Conservation (phyloP, 2,888 invertebrate species). For the Lathronympha strigana region DNA sequence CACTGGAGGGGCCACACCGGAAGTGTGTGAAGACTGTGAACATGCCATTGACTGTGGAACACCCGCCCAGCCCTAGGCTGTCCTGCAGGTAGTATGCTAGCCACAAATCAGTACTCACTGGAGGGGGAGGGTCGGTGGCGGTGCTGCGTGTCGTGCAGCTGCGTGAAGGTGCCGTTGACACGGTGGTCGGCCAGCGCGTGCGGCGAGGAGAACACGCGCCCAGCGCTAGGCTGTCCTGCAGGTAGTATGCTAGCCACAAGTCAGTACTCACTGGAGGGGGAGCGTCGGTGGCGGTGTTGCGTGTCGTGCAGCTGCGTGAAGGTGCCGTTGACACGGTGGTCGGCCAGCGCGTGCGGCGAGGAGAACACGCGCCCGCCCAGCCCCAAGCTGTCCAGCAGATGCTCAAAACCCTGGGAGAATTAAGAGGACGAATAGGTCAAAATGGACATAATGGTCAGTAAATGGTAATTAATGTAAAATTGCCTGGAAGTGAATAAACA, state of each 20-base stretch:
- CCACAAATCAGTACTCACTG: slow-evolving; percentile 47
- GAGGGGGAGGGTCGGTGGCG: slow-evolving; percentile 73
- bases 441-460: too few relatives aligned
- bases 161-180: slow-evolving; percentile 79
- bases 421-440: too few relatives aligned
- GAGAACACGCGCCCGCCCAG: slow-evolving; percentile 86
- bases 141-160: slow-evolving; percentile 79
- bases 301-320: slow-evolving; percentile 81
- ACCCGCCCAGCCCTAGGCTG: not conserved
- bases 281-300: slow-evolving; percentile 76
- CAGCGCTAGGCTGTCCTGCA: slow-evolving; percentile 86
- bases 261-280: slow-evolving; percentile 53
- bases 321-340: slow-evolving; percentile 80
- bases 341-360: slow-evolving; percentile 78
- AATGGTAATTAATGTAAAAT: too few relatives aligned
- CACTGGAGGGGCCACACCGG: not conserved
- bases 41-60: not conserved
- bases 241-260: slow-evolving; percentile 56
- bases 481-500: too few relatives aligned
- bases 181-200: slow-evolving; percentile 81
- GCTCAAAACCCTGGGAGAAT: slow-evolving; percentile 86
- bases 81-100: too few relatives aligned
- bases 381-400: slow-evolving; percentile 86
- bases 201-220: slow-evolving; percentile 85
- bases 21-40: not conserved